phyloP scores from a whole-genome alignment of 2,113 vertebrate genomes.

The Typhlomys cinereus region DNA sequence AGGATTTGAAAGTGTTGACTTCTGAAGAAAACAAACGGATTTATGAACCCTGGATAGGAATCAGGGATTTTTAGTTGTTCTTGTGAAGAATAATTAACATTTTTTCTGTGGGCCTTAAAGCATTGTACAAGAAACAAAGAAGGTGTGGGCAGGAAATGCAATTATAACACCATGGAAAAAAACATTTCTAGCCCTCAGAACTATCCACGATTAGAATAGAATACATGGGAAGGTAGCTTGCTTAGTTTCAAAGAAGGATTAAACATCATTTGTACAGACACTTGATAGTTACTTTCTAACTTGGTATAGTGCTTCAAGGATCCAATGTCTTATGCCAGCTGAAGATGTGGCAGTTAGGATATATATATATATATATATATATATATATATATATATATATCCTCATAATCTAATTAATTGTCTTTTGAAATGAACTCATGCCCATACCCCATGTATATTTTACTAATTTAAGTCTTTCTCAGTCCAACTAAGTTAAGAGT shows the following conservation, averaged over 20 bases:
- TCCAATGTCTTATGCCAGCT: neutral
- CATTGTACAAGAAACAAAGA: neutral
- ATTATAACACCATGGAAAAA: neutral
- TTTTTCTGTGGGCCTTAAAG: neutral
- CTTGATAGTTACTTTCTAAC: neutral
- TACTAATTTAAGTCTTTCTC: neutral
- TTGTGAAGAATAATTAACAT: neutral
- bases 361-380: no score
- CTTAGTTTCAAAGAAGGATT: neutral
- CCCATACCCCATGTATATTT: neutral
- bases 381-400: no score
- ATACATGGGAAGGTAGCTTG: neutral
- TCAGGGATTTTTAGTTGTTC: neutral
- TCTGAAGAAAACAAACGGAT: neutral
- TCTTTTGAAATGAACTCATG: neutral
- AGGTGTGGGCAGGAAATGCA: neutral
- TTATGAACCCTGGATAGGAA: neutral
- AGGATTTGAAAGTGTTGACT: neutral
- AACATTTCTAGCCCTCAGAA: neutral
- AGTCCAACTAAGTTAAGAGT: no score
- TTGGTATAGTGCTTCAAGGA: neutral
- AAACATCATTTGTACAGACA: neutral
- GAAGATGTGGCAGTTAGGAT: neutral
- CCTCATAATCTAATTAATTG: neutral
- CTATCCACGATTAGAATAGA: neutral